A percentile compares a stretch with the other conserved stretches of the same genome.
phyloP scores from a whole-genome alignment of 1,140 invertebrate species.

The Melipona quadrifasciata region DNA sequence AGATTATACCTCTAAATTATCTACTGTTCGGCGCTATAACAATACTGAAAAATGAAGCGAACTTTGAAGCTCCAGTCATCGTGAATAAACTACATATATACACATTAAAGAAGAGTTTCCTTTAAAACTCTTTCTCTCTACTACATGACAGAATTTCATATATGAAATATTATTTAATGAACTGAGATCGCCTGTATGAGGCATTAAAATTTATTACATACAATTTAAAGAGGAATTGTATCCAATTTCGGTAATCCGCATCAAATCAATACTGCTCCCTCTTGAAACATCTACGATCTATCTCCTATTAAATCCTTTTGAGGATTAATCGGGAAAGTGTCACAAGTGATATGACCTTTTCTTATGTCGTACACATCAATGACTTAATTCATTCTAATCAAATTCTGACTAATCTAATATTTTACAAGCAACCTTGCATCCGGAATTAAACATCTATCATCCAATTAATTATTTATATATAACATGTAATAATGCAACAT shows the following conservation, averaged over 20 bases:
- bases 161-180: conserved; percentile 39
- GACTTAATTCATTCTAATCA: conserved; percentile 45
- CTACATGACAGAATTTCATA: conserved; percentile 42
- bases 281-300: conserved; percentile 12
- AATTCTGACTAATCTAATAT: conserved; percentile 60
- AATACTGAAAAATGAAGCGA: conserved; percentile 26
- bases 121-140: conserved; percentile 34
- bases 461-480: conserved; percentile 69
- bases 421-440: conserved; percentile 77
- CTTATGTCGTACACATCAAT: conserved; percentile 38
- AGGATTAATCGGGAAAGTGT: conserved; percentile 40
- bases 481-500: conserved; percentile 73
- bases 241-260: conserved; percentile 40
- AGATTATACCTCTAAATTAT: conserved; percentile 28
- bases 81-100: conserved; percentile 44
- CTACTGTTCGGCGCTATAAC: conserved; percentile 6
- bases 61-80: conserved; percentile 28
- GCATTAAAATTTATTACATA: conserved; percentile 40
- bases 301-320: conserved; percentile 19
- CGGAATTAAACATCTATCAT: conserved; percentile 72
- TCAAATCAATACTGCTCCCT: conserved; percentile 36
- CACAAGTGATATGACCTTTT: conserved; percentile 49
- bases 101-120: conserved; percentile 46
- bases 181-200: conserved; percentile 36
- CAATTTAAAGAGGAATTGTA: conserved; percentile 36